Base-by-base conservation (phyloP, 2,888 invertebrate genomes). In the Lasioglossum oenotherae region DNA sequence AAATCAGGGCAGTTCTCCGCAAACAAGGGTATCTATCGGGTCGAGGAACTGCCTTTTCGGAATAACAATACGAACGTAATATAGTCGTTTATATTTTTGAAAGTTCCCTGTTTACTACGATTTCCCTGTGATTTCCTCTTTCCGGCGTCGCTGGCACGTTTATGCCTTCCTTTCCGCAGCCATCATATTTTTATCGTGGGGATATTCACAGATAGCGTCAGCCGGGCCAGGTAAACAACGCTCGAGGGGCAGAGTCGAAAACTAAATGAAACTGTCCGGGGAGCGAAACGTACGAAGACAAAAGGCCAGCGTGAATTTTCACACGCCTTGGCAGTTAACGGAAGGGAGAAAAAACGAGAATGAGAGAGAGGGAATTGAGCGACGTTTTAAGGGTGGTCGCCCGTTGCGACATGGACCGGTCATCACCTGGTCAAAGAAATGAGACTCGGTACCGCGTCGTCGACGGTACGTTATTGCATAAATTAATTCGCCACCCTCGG, bases 341-440 rank as follows among this genome's bases (percentile, higher is more conserved):
- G 41, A 38, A 44, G n/a, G 75, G 53, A 77, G 60, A 71, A 38
- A 73, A 44, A 38, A 60, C 49, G 72, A 64, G 49, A 71, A 23
- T 64, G 69, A 23, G 67, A 35, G 35, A 64, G 49, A 74, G 80
- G 74, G 72, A 67, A 60, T 14, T 16, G 44, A 78, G 75, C 16
- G 46, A 16, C 72, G 82, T 85, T 74, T 10, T 53, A 82, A 89
- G 89, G 90, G 91, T 89, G 90, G 87, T 87, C 88, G 89, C 88
- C 91, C 92, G 91, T 89, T 86, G 84, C 83, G 87, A 83, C 85
- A 78, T 86, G 84, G 89, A 90, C 91, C 91, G 94, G 93, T 94
- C 94, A 94, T 94, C 94, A 93, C 93, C 93, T 94, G 94, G 94
- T 88, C 90, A 81, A 90, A 87, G 89, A 86, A 92, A 91, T 85